Conservation (phyloP, 2,797 vertebrate species). For the Leptodactylus fallax region DNA sequence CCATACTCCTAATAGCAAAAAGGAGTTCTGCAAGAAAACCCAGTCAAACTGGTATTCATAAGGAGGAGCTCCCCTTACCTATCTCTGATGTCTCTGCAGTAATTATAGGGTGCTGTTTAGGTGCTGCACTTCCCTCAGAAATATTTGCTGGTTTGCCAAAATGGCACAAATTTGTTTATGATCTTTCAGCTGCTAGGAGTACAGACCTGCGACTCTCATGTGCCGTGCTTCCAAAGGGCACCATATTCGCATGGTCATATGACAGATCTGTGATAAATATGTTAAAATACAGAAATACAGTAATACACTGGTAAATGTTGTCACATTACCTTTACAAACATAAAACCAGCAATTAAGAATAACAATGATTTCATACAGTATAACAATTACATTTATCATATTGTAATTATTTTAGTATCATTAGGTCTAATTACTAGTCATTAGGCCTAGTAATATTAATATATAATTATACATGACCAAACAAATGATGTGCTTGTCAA, state of each 20-base stretch:
- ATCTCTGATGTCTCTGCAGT: too few relatives aligned
- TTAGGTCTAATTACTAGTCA: neutral
- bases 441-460: neutral
- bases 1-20: neutral
- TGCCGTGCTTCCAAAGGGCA: neutral
- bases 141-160: too few relatives aligned
- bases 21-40: too few relatives aligned
- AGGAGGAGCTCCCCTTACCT: too few relatives aligned
- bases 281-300: neutral
- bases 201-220: neutral
- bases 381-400: neutral
- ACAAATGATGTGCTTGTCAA: neutral
- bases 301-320: neutral
- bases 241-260: neutral
- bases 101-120: too few relatives aligned
- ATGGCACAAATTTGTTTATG: too few relatives aligned
- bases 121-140: too few relatives aligned
- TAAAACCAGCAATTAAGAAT: neutral
- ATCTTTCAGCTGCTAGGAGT: too few relatives aligned
- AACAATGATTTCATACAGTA: too few relatives aligned
- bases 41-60: too few relatives aligned
- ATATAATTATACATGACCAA: neutral
- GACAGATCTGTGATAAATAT: neutral
- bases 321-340: neutral
- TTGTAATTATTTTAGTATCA: neutral